Percentiles rank a stretch among this genome's conserved stretches.
Evolutionary conservation across 2,797 vertebrate species (phyloP).

Genomic region (Spea hammondii): DNA sequence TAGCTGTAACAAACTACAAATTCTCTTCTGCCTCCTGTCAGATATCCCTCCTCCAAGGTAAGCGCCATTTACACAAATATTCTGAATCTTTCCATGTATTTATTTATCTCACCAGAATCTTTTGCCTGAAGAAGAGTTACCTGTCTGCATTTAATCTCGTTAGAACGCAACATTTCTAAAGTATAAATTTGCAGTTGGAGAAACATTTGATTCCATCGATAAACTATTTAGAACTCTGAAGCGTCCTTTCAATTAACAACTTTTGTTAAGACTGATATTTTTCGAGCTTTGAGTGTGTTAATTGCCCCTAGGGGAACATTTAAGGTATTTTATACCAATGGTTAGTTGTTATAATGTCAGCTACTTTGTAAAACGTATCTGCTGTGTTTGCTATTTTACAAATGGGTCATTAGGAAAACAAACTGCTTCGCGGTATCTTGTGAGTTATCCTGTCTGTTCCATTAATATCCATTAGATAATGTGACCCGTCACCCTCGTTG

Average conservation of each 20-base stretch:
- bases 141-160: constrained; percentile 10
- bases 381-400: constrained; percentile 41
- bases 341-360: constrained; percentile 35
- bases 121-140: background rate
- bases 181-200: no score
- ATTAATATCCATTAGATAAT: constrained; percentile 48
- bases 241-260: constrained; percentile 28
- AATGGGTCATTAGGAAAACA: constrained; percentile 47
- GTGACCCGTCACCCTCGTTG: constrained; percentile 37
- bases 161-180: background rate
- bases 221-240: background rate
- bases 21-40: constrained; percentile 13
- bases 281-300: constrained; percentile 41
- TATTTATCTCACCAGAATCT: background rate
- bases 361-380: constrained; percentile 42
- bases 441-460: constrained; percentile 28
- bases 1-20: constrained; percentile 2
- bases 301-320: constrained; percentile 41
- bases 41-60: constrained; percentile 1
- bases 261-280: constrained; percentile 17
- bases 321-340: constrained; percentile 42
- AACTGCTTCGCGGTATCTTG: constrained; percentile 38
- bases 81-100: background rate
- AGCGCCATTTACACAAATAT: constrained; percentile 6
- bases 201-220: background rate